Base-by-base conservation (phyloP, 2,888 invertebrate genomes). In the Pristionchus arcanus region DNA sequence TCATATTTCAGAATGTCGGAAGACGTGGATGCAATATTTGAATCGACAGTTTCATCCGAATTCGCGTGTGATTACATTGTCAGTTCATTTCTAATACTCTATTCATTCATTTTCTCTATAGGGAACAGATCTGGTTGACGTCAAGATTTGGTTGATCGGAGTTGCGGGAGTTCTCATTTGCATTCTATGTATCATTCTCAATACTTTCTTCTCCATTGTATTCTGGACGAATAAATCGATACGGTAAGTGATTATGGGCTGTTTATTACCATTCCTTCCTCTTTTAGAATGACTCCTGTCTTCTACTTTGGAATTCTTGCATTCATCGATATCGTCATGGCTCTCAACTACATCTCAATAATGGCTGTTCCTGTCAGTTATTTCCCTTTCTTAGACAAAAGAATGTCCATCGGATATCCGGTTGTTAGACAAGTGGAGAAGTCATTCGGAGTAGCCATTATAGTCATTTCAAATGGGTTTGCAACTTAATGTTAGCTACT, bases 231-330 rank as follows among this genome's bases (percentile, higher is more conserved):
- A 81, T 42, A 37, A 28, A 53, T 53, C 59, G 21, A 77, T 89
- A n/a, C 55, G 89, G 89, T 89, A n/a, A 37, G 86, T 34, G 63
- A 21, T 42, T 25, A 55, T 15, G 4, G 4, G 59, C 13, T 11
- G 42, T 49, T 0, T 11, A 49, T 49, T 49, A 49, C 42, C 9
- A 7, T 9, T 31, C 68, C 68, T 28, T 28, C 68, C n/a, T 2
- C 31, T 4, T 42, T 49, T 13, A 93, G 94, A 68, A 91, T 92
- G 34, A 93, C 94, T n/a, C 92, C 93, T 5, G 92, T 95, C 31
- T 94, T 92, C 91, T 95, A 95, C 90, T 95, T 95, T 90, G 94
- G 95, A 66, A 92, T 95, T 87, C 92, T 95, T 77, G 95, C 95
- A 37, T 91, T 94, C 90, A 92, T 95, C 90, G 95, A 95, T 91